Percentiles rank a stretch among this genome's conserved stretches.
These are phyloP conservation scores for Tipula lateralis DNA, from an alignment of 2,888 invertebrate species.

Conservation along the genomic window DNA sequence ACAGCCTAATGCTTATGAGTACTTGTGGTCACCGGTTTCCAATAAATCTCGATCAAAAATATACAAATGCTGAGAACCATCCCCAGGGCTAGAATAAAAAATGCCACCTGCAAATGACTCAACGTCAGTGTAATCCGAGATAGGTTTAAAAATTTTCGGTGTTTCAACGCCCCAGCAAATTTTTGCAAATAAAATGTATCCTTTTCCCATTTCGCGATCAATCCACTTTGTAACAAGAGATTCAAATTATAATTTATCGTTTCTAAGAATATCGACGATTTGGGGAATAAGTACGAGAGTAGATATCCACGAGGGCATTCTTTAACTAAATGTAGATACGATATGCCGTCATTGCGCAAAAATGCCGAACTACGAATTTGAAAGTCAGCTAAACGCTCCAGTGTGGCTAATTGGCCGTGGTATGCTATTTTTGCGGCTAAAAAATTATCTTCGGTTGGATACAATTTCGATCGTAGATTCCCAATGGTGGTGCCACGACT, in stretches of 20 bases:
- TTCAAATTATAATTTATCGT: conserved; percentile 34
- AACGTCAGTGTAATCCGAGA: conserved; percentile 32
- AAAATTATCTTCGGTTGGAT: conserved; percentile 30
- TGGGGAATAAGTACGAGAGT: conserved; percentile 35
- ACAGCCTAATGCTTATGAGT: neutral
- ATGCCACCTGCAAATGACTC: conserved; percentile 35
- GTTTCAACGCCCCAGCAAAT: conserved; percentile 32
- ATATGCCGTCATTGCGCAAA: conserved; percentile 33
- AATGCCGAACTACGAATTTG: neutral
- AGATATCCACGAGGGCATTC: conserved; percentile 36
- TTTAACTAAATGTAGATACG: conserved; percentile 34
- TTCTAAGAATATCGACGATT: conserved; percentile 36
- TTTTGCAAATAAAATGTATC: conserved; percentile 33
- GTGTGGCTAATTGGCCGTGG: conserved; percentile 28
- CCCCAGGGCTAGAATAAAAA: conserved; percentile 33
- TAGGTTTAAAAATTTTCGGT: conserved; percentile 29
- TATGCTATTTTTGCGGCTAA: neutral
- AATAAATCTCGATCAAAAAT: conserved; percentile 30
- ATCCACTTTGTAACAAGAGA: conserved; percentile 33
- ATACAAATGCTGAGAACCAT: conserved; percentile 27
- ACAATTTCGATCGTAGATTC: conserved; percentile 31
- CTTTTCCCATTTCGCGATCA: conserved; percentile 35
- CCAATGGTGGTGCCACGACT: conserved; percentile 32
- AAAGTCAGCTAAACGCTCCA: neutral
- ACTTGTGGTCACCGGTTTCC: neutral